Conservation (phyloP, 2,113 vertebrate species). For the Romanogobio albipinnatus region DNA sequence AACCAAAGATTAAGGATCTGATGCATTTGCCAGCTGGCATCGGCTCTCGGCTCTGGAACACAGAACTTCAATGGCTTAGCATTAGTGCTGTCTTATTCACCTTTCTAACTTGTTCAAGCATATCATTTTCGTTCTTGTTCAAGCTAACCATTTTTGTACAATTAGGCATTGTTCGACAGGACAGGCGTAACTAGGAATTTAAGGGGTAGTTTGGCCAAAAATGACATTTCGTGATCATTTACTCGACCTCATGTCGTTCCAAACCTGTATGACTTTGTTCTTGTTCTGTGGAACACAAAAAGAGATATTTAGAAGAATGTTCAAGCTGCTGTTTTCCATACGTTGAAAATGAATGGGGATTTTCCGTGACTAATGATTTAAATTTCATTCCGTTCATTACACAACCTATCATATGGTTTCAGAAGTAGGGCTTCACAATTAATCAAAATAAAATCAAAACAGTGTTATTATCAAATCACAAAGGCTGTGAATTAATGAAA, state of each 20-base stretch:
- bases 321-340: not conserved
- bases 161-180: conserved; percentile 8
- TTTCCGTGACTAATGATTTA: not conserved
- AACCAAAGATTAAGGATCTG: conserved; percentile 53
- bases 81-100: conserved; percentile 37
- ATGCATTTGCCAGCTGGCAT: conserved; percentile 54
- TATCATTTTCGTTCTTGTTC: conserved; percentile 37
- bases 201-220: not conserved
- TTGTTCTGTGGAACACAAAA: not conserved
- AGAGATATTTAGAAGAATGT: not conserved
- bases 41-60: conserved; percentile 38
- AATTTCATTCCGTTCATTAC: not conserved
- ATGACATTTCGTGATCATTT: not conserved
- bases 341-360: not conserved
- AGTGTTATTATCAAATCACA: not conserved
- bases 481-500: not conserved
- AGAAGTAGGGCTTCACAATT: not conserved
- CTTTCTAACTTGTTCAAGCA: conserved; percentile 56
- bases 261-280: not conserved
- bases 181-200: not conserved
- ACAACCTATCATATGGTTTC: not conserved
- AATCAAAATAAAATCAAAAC: not conserved
- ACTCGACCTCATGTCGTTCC: not conserved
- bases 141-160: conserved; percentile 15
- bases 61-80: conserved; percentile 43